phyloP scores from a whole-genome alignment of 37 sponge, comb jelly and placozoan species.

The Lycopodina hypogea region DNA sequence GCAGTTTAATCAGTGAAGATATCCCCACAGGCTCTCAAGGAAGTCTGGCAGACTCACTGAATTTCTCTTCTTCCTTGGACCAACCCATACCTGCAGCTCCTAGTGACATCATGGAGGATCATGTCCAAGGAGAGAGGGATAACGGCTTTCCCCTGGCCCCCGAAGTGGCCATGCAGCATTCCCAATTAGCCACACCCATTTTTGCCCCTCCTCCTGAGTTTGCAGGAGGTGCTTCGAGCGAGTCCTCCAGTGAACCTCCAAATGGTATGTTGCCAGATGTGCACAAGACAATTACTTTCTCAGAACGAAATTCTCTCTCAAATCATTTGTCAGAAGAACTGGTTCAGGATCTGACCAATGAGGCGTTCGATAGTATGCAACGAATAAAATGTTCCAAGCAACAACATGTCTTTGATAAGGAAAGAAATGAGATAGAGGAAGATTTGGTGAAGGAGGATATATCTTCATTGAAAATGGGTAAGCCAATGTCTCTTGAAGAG shows the following conservation, averaged over 20 bases:
- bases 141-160: not conserved
- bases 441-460: not conserved
- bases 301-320: not conserved
- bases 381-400: slow-evolving; percentile 19
- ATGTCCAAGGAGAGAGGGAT: no score
- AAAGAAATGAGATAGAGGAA: not conserved
- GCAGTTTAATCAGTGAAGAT: not conserved
- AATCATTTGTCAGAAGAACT: slow-evolving; percentile 14
- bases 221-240: slow-evolving; percentile 26
- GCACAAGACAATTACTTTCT: not conserved
- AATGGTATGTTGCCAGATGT: not conserved
- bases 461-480: not conserved
- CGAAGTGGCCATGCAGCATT: not conserved
- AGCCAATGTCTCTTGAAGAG: slow-evolving; percentile 14
- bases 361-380: slow-evolving; percentile 45
- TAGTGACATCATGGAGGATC: not conserved
- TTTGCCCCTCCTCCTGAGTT: slow-evolving; percentile 32
- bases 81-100: no score
- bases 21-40: no score
- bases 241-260: slow-evolving; percentile 19
- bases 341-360: slow-evolving; percentile 54
- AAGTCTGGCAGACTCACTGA: not conserved
- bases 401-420: not conserved
- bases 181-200: slow-evolving; percentile 21
- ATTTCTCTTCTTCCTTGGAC: no score